Base-by-base conservation (phyloP, 2,797 vertebrate species). In the Ctenopoma multispine region DNA sequence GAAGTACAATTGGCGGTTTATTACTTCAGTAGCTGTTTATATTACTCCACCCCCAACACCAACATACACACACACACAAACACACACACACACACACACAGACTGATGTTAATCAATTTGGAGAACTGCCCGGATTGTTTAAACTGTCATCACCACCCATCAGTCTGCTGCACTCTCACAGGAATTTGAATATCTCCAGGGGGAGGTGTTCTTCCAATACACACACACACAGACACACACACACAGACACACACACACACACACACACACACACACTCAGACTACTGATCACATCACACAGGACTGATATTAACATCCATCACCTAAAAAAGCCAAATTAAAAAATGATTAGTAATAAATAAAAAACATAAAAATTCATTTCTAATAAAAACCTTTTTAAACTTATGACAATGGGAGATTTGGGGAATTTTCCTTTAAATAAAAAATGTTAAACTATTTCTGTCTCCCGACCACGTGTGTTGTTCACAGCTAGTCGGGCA, bases 21-120 rank as follows among this genome's bases (percentile, higher is more conserved):
- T 83, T 83, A 85, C 87, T 88, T 72, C 70, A 83, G 84, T 79
- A 65, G 75, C 80, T 84, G 80, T 71, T 85, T 82, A 71, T 78
- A 76, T 80, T 89, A 81, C 74, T 36, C 58, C 82, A 55, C 65
- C 58, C 50, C 72, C 58, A 58, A 48, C 54, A 54, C 44, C 21
- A 18, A 65, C 48, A 71, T n/a, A 57, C 36, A 46, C 20, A 65
- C 15, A 74, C 13, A 71, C 34, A 78, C 58, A 70, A 53, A 75
- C 38, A 69, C 49, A 75, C 54, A 40, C 50, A 71, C 53, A 68
- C 57, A 55, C 41, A 54, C 31, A 66, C 50, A 60, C 54, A 64
- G 47, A 71, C 81, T 87, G 82, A 88, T 83, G 86, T 79, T 84
- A 88, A 91, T 91, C 86, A 90, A 85, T 85, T 86, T 88, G 87